These are phyloP conservation scores for Gnathonemus echidnorhynchus DNA, from an alignment of 2,113 vertebrate genomes.

Conservation along the genomic window DNA sequence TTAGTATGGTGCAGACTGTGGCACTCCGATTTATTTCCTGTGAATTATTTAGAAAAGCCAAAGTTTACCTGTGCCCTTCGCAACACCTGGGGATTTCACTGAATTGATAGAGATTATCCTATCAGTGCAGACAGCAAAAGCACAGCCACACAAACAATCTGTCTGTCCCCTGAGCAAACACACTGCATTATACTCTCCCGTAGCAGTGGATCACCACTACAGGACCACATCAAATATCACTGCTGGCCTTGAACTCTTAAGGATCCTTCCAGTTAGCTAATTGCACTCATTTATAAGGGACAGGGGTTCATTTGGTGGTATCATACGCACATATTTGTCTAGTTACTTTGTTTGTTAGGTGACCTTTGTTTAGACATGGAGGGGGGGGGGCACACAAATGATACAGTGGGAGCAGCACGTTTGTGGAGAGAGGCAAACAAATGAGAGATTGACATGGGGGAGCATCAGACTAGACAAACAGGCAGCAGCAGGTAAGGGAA, in stretches of 20 bases:
- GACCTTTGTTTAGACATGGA: neutral
- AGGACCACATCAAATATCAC: neutral
- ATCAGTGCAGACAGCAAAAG: neutral
- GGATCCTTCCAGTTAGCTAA: neutral
- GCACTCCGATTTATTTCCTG: neutral
- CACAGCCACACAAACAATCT: neutral
- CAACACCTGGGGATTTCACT: neutral
- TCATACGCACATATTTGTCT: neutral
- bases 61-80: neutral
- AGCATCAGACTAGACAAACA: neutral
- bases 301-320: neutral
- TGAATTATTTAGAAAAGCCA: neutral
- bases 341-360: neutral
- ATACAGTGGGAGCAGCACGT: neutral
- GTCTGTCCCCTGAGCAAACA: neutral
- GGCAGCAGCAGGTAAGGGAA: neutral
- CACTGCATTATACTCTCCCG: neutral
- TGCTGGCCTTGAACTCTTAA: neutral
- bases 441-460: neutral
- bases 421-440: neutral
- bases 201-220: neutral
- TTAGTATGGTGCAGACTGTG: neutral
- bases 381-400: neutral
- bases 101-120: neutral
- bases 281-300: neutral